These are phyloP conservation scores for Grus americana DNA, from an alignment of 2,113 vertebrate species.

Conservation along the genomic window DNA sequence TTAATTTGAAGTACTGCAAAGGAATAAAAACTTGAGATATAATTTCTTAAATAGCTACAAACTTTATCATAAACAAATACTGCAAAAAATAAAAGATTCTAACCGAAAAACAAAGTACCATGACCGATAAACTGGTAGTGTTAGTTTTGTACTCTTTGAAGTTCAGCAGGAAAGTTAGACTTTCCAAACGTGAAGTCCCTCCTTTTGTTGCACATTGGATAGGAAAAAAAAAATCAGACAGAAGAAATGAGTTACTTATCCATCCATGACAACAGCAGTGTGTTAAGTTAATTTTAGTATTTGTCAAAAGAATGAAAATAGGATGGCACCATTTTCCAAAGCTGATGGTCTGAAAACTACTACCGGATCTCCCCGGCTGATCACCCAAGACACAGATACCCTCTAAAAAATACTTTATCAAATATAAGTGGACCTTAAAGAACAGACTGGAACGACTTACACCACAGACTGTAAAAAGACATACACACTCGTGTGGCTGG, in stretches of 20 bases:
- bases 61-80: not conserved
- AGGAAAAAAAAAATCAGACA: not conserved
- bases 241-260: not conserved
- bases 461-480: not conserved
- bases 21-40: not conserved
- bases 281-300: not conserved
- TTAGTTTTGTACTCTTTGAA: not conserved
- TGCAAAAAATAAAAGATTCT: not conserved
- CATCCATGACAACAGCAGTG: not conserved
- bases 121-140: not conserved
- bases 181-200: not conserved
- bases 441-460: not conserved
- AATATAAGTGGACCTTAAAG: not conserved
- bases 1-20: not conserved
- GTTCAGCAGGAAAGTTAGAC: not conserved
- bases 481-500: not conserved
- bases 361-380: not conserved
- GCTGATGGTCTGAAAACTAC: not conserved
- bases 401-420: not conserved
- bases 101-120: not conserved
- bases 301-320: slow-evolving; percentile 4
- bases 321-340: not conserved
- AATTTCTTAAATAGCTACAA: not conserved
- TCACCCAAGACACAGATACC: not conserved
- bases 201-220: not conserved